Evolutionary conservation across 2,797 vertebrate genomes (phyloP).

Genomic region (Chelidonichthys spinosus): DNA sequence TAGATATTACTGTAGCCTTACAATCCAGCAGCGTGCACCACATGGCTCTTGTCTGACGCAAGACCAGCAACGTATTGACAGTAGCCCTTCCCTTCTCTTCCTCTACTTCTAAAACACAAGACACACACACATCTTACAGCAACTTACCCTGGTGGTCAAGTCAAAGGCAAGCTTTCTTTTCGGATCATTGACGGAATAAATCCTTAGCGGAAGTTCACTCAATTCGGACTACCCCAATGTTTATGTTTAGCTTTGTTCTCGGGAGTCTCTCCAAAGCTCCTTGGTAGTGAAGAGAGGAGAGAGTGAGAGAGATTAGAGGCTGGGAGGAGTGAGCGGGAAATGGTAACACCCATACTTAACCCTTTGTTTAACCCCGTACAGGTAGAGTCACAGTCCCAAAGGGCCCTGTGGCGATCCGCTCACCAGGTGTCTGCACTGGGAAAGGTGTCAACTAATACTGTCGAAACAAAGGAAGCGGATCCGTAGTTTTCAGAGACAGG

Average conservation of each 20-base stretch:
- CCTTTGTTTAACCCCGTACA: slow-evolving; percentile 71
- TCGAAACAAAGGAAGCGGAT: slow-evolving; percentile 10
- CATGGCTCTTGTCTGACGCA: slow-evolving; percentile 84
- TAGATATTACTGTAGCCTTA: background rate
- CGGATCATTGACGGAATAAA: slow-evolving; percentile 11
- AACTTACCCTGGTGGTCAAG: slow-evolving; percentile 67
- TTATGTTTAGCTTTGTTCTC: slow-evolving; percentile 56
- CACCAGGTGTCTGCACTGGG: slow-evolving; percentile 27
- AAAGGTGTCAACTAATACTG: background rate
- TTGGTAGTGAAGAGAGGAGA: slow-evolving; percentile 66
- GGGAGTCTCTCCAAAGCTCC: slow-evolving; percentile 66
- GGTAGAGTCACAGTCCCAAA: slow-evolving; percentile 37
- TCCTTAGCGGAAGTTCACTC: slow-evolving; percentile 30
- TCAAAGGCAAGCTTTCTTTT: slow-evolving; percentile 19
- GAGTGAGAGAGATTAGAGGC: slow-evolving; percentile 67
- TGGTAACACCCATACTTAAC: slow-evolving; percentile 80
- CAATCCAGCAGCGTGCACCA: slow-evolving; percentile 35
- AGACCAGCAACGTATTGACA: slow-evolving; percentile 78
- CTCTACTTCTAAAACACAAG: slow-evolving; percentile 32
- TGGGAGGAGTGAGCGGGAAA: slow-evolving; percentile 65
- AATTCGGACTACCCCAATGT: slow-evolving; percentile 40
- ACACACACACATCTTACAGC: background rate
- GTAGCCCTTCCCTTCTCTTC: slow-evolving; percentile 59
- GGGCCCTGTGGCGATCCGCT: slow-evolving; percentile 6
- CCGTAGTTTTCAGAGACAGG: slow-evolving; percentile 9